phyloP scores from a whole-genome alignment of 2,113 vertebrate genomes.

The Aphelocoma coerulescens region DNA sequence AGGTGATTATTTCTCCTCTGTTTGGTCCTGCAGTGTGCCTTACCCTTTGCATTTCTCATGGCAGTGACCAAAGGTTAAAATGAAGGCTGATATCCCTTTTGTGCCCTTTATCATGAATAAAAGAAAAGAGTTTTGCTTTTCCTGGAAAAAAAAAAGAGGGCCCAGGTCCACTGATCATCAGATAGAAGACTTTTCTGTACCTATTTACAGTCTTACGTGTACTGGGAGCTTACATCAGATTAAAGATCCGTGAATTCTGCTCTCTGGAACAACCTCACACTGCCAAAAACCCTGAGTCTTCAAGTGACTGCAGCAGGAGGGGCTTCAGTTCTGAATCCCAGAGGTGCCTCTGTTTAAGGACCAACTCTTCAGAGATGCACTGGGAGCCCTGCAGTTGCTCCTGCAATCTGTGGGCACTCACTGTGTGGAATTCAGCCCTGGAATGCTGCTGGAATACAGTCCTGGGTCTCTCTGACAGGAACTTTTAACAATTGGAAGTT shows the following conservation, averaged over 20 bases:
- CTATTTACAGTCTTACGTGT: background rate
- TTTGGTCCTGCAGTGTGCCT: background rate
- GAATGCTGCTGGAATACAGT: background rate
- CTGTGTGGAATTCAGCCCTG: fast-evolving
- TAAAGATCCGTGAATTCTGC: background rate
- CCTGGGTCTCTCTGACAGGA: background rate
- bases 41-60: background rate
- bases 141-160: background rate
- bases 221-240: background rate
- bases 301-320: background rate
- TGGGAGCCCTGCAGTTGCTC: background rate
- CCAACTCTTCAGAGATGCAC: background rate
- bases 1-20: background rate
- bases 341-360: background rate
- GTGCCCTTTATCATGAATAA: background rate
- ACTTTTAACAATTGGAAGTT: background rate
- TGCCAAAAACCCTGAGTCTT: background rate
- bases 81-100: background rate
- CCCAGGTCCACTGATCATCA: background rate
- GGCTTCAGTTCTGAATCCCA: background rate
- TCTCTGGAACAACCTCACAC: background rate
- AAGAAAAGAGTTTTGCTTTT: background rate
- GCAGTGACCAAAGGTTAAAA: background rate
- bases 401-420: background rate
- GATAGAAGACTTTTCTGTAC: background rate